Evolutionary conservation across 1,140 invertebrate genomes (phyloP), one percentile per base, ranked within the genome.

Genomic region (Drosophila leontia): DNA sequence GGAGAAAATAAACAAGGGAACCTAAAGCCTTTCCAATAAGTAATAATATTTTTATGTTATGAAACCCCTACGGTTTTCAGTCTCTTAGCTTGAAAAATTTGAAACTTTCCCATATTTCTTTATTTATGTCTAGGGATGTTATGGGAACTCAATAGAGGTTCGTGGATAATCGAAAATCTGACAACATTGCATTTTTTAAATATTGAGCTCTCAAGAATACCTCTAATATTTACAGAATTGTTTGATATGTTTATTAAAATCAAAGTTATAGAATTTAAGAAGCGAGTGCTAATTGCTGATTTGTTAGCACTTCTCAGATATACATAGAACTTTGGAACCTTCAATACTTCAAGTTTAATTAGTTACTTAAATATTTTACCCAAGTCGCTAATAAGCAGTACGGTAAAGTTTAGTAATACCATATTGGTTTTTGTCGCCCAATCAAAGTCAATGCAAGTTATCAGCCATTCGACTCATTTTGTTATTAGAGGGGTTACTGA

Each of bases 1-100:
- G 41, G 67, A 47, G 67, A 68, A 68, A 70, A 70, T 56, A 55
- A 70, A 68, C 63, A 13, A 8, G n/a, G 47, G 1, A 41, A 44
- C 17, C 23, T 13, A 6, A 65, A 29, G 39, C 37, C 12, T 65
- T 48, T 47, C 29, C 26, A 63, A 34, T 19, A n/a, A 13, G 19
- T 5, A 48, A n/a, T 39, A 11, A 62, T 63, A 50, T 42, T 53
- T 35, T 19, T 34, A 26, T 26, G 35, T 23, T 48, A 13, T 50
- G 7, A 34, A 34, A 17, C 2, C 2, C 3, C 9, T 23, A 44
- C 9, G 3, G 12, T 9, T 23, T 44, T 19, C 8, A 13, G 2
- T 13, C 2, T 35, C 6, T 53, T 35, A 13, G 45, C 23, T 12
- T 8, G 12, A 39, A 61, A 32, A 23, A 15, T n/a, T 4, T 35